Evolutionary conservation across 2,888 invertebrate genomes (phyloP).

Genomic region (Asteroscopus sphinx): DNA sequence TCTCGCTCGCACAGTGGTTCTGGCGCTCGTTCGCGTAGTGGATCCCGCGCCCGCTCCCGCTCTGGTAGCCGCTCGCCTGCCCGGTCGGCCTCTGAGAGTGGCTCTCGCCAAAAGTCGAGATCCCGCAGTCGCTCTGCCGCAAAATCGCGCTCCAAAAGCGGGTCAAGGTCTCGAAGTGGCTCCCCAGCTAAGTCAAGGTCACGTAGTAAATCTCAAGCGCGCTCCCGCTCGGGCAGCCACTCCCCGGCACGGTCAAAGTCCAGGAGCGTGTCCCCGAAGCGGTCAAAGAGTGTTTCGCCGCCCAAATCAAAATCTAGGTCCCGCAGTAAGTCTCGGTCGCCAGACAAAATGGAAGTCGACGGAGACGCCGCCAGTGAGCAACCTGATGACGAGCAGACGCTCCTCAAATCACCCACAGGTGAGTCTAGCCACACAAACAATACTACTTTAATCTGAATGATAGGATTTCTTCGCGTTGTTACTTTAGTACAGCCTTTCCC

Average conservation of each 20-base stretch:
- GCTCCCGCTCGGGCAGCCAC: slow-evolving; percentile 59
- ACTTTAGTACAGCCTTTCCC: too few relatives aligned
- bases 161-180: slow-evolving; percentile 61
- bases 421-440: slow-evolving; percentile 12
- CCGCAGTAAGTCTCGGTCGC: slow-evolving; percentile 50
- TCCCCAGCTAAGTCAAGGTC: slow-evolving; percentile 62
- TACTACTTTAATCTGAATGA: too few relatives aligned
- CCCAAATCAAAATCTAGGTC: slow-evolving; percentile 37
- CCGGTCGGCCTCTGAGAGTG: slow-evolving; percentile 19
- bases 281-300: slow-evolving; percentile 23
- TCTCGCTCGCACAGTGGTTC: slow-evolving; percentile 25
- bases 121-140: slow-evolving; percentile 9
- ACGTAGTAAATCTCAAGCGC: slow-evolving; percentile 64
- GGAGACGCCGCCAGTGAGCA: slow-evolving; percentile 38
- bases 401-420: slow-evolving; percentile 57
- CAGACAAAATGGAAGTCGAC: slow-evolving; percentile 65
- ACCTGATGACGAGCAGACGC: slow-evolving; percentile 51
- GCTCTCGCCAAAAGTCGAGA: slow-evolving; percentile 30
- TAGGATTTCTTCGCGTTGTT: too few relatives aligned
- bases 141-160: slow-evolving; percentile 43
- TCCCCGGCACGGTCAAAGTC: slow-evolving; percentile 37
- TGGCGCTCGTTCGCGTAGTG: slow-evolving; percentile 2
- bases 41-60: slow-evolving; percentile 15
- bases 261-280: slow-evolving; percentile 21
- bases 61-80: slow-evolving; percentile 19